Base-by-base conservation (phyloP, 2,888 invertebrate species). In the Cantharis flavilabris region DNA sequence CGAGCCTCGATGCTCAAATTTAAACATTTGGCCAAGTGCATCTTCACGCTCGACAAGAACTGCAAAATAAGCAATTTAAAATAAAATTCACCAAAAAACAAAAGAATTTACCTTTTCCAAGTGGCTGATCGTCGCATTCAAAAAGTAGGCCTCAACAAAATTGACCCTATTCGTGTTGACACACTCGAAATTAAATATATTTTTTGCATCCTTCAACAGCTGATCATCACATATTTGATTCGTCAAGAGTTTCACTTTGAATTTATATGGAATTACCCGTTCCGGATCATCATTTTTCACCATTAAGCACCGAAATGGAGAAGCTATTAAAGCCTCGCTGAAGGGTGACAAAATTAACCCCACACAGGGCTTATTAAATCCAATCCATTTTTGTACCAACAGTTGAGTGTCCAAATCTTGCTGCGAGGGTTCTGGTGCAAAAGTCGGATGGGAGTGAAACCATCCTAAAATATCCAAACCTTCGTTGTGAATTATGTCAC, bases 381-480 rank as follows among this genome's bases (percentile, higher is more conserved):
- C 89, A 75, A 91, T 89, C 87, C 90, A 90, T 64, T 89, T 87
- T 87, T 93, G 92, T 83, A 92, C 90, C 74, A 90, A 90, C 33
- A 90, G 88, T 88, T 94, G 94, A 62, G 93, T 91, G 83, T 90
- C 89, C 79, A 95, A 89, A 88, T 95, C 95, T 82, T 91, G 91
- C 16, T 91, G 89, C 0, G 94, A 94, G 0, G 95, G 95, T 84
- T 92, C 90, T 0, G 93, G 91, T 3, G 92, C 90, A 88, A 94
- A 95, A 23, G 89, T 88, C 2, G 95, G 94, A 89, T 95, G 95
- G 28, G 94, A 94, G 89, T 95, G 95, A 88, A 94, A 94, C 95
- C 95, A 95, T 23, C 93, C 94, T 76, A 92, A 89, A 73, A 93
- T 91, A 18, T 88, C 85, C 81, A 85, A 80, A 73, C 83, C 80